Evolutionary conservation across 30 jellyfish, hydroid and myxozoan genomes (phyloP), one percentile per base, ranked within the genome.

Genomic region (Sanderia malayensis): DNA sequence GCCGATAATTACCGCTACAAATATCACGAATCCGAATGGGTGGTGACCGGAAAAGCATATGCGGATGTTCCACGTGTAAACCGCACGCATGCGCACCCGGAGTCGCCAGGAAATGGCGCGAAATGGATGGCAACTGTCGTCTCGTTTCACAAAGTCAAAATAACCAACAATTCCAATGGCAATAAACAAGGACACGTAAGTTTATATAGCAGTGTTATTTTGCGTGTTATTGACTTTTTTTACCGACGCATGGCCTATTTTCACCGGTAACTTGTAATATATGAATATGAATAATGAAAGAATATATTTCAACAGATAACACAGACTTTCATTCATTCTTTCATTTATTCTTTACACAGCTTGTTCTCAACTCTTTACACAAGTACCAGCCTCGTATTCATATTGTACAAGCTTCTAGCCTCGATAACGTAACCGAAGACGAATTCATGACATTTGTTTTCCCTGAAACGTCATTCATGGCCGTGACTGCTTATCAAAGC

Each of bases 11-110:
- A 79, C 76, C 81, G 96, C 18, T 87, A 87, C 66, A 87, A 87
- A 55, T 87, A 87, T 62, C 96, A 87, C 59, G 96, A 87, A 24
- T 87, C 96, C 66, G 94, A 81, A 44, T 87, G 96, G 96, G 73
- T 80, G 23, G 92, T 87, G 15, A 87, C 96, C 57, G 96, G 96
- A 11, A 87, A 87, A 63, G 96, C 96, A 2, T 87, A 76, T 45
- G 92, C 96, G 71, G 96, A 87, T 66, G 94, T 78, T 17, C 85
- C 96, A 52, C 79, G 76, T 27, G 58, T 82, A 53, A 73, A 79
- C 31, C 87, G 94, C 27, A 55, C 70, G 67, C 80, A 73, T 60
- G 73, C 59, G 26, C 96, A 87, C 61, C 73, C 84, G 19, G 96
- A 87, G 28, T 87, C 96, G 23, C 96, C 96, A 9, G 44, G 86